These are phyloP conservation scores for Drosophila lowei DNA, from an alignment of 1,140 invertebrate genomes.

Conservation along the genomic window DNA sequence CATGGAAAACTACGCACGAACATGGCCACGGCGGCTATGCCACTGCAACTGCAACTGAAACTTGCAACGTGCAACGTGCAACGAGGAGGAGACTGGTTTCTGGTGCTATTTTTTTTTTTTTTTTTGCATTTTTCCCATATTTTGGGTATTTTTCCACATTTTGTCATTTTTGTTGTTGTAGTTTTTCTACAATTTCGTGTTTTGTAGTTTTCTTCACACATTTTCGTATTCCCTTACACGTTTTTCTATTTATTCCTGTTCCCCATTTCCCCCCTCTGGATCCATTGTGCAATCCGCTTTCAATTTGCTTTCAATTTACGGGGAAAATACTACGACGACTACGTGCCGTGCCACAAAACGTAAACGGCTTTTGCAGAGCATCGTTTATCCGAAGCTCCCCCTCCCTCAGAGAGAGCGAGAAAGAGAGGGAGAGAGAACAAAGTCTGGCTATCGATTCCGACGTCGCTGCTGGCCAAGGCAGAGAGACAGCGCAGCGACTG, in stretches of 20 bases:
- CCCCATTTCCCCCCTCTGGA: no score
- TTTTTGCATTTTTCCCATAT: conserved; percentile 1
- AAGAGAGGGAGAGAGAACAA: neutral
- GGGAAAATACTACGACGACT: conserved; percentile 77
- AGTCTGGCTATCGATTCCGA: conserved; percentile 62
- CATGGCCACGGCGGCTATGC: conserved; percentile 36
- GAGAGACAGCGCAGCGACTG: neutral
- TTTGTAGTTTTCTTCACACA: neutral
- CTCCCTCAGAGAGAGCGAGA: conserved; percentile 4
- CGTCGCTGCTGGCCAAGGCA: neutral
- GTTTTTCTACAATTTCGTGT: no score
- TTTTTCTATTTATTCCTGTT: no score
- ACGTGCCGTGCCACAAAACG: conserved; percentile 66
- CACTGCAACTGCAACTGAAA: no score
- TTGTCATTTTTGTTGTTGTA: neutral
- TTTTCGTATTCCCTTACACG: neutral
- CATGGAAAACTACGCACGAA: conserved; percentile 53
- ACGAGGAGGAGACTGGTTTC: no score
- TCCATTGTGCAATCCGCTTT: conserved; percentile 43
- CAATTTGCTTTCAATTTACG: conserved; percentile 76
- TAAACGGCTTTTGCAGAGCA: no score
- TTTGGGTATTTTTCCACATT: conserved; percentile 2
- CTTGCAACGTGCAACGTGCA: no score
- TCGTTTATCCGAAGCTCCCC: conserved; percentile 2
- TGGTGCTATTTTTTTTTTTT: neutral